Evolutionary conservation across 2,113 vertebrate species (phyloP), one percentile per base, ranked within the genome.

Genomic region (Chauna torquata): DNA sequence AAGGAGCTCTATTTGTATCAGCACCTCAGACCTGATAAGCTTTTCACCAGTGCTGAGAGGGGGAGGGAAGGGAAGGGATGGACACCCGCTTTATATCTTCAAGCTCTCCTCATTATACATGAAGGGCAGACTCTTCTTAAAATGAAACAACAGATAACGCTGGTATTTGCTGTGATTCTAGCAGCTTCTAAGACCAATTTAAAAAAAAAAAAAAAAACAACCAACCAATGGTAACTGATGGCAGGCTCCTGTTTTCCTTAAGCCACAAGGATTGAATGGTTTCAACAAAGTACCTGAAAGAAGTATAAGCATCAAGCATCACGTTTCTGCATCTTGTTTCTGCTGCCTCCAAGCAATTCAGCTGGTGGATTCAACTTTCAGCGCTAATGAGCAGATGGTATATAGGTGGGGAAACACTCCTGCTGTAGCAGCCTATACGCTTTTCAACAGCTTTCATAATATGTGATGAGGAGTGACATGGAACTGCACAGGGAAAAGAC

Each of bases 391-490:
- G 87, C 91, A 96, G 94, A 96, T 85, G 87, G 91, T 4, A n/a
- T 84, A 80, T 44, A 94, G 82, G 84, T 97, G 82, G 58, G 18
- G 6, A 69, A 90, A 44, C 30, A 49, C 75, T 91, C 55, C 86
- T 95, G 83, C 50, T 71, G 55, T 74, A 95, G 82, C 81, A 94
- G 81, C 69, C 89, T 87, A 3, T 76, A 57, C 5, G 18, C 57
- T 94, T 91, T 75, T 44, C 93, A 76, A 79, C 91, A 96, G 78
- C 11, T 95, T 91, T 85, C 44, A 14, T 72, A 30, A 11, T 27
- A 30, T 3, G 64, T 66, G 88, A 83, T 84, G 75, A 65, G 75
- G 72, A 45, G 69, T 36, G 54, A 64, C 57, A 91, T 0, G 1
- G 74, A 95, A 81, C 47, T 85, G 40, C 87, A 52, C 1, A 2